Evolutionary conservation across 2,888 invertebrate genomes (phyloP), one percentile per base, ranked within the genome.

Genomic region (Megalurothrips usitatus): DNA sequence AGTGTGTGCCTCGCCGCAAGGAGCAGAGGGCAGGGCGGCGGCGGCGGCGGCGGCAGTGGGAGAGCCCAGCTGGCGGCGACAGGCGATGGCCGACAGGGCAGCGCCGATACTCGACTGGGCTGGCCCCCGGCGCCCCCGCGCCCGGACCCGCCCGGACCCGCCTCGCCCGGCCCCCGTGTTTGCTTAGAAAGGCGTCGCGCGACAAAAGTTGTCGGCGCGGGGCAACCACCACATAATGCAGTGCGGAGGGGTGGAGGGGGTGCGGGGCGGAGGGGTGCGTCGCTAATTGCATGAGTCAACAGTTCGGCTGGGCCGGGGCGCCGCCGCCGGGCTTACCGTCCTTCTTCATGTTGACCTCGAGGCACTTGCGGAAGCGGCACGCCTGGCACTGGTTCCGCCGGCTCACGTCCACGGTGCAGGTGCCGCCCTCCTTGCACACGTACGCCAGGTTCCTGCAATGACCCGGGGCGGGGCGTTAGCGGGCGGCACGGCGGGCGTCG

Each of bases 351-450:
- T 96, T 96, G 84, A 96, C 96, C 84, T 92, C 91, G 26, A 97
- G 90, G 87, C 97, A 97, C 87, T 97, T 97, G 82, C 93, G 92
- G 88, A 97, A 96, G 79, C 97, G 91, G 86, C 98, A 97, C 0
- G 97, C 94, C 87, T 97, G 97, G 86, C 98, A 98, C 87, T 97
- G 97, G 88, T 98, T 98, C 80, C 97, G 89, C 80, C 97, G 90
- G 0, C 95, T 95, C 3, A 97, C 96, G 86, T 98, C 97, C 28
- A 98, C 96, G 6, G 96, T 89, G 86, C 98, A 98, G 0, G 91
- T 90, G 0, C 94, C 94, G 84, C 91, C 93, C 87, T 97, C 97
- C 87, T 97, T 98, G 88, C 98, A 98, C 10, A 95, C 92, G 88
- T 97, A 97, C 86, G 96, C 94, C 85, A 96, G 88, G 87, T 95